These are phyloP conservation scores for Ascidia mentula DNA, from an alignment of 23 tunicate genomes.

Conservation along the genomic window DNA sequence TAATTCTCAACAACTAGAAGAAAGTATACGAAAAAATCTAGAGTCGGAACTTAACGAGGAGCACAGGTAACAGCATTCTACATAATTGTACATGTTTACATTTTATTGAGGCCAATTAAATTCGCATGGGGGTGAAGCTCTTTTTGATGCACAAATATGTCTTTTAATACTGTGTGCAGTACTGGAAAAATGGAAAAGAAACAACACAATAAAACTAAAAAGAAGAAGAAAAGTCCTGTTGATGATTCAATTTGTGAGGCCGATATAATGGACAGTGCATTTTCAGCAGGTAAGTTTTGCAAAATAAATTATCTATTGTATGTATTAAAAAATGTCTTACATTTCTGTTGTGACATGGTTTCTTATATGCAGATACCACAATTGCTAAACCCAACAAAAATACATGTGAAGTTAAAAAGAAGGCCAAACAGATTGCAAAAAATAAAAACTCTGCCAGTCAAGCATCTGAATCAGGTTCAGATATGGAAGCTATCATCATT, in stretches of 20 bases:
- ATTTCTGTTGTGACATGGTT: too few relatives aligned
- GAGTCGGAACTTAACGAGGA: constrained; percentile 21
- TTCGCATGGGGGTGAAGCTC: too few relatives aligned
- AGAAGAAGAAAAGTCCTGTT: not conserved
- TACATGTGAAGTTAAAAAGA: not conserved
- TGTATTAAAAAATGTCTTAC: not conserved
- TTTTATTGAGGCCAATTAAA: too few relatives aligned
- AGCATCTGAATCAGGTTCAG: not conserved
- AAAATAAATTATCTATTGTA: not conserved
- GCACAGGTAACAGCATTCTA: too few relatives aligned
- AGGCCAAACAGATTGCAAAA: constrained; percentile 6
- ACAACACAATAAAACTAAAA: constrained; percentile 21
- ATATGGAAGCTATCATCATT: not conserved
- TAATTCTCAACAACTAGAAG: constrained; percentile 14
- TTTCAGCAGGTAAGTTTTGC: not conserved
- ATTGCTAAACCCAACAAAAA: too few relatives aligned
- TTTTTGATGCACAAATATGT: too few relatives aligned
- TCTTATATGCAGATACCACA: too few relatives aligned
- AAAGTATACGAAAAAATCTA: constrained; percentile 21
- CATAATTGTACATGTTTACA: too few relatives aligned
- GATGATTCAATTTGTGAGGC: not conserved
- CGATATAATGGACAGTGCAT: not conserved
- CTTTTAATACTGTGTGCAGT: too few relatives aligned
- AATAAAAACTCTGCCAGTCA: not conserved
- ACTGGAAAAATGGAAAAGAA: constrained; percentile 9